These are phyloP conservation scores for Syngnathus rostellatus DNA, from an alignment of 2,797 vertebrate genomes.

Conservation along the genomic window DNA sequence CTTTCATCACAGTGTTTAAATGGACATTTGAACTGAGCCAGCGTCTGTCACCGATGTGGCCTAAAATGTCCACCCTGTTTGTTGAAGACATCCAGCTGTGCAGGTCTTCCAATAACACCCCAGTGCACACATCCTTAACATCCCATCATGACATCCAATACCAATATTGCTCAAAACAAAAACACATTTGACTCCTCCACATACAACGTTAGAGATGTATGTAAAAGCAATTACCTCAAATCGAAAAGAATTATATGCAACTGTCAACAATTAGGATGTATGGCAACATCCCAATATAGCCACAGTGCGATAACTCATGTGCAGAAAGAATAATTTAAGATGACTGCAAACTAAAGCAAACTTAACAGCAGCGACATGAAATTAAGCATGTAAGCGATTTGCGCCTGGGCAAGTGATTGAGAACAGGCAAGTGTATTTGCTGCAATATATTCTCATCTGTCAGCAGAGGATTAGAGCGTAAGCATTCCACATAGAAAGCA, in stretches of 20 bases:
- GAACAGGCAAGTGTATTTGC: slow-evolving; percentile 51
- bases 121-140: slow-evolving; percentile 37
- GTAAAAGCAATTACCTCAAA: neutral
- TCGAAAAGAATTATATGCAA: neutral
- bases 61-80: slow-evolving; percentile 38
- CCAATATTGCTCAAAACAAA: slow-evolving; percentile 61
- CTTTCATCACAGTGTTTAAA: slow-evolving; percentile 42
- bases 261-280: neutral
- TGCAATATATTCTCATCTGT: slow-evolving; percentile 74
- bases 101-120: slow-evolving; percentile 46
- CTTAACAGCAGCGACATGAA: slow-evolving; percentile 48
- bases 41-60: slow-evolving; percentile 40
- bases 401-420: slow-evolving; percentile 21
- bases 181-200: slow-evolving; percentile 40
- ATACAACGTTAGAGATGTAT: slow-evolving; percentile 17
- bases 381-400: slow-evolving; percentile 51
- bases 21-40: slow-evolving; percentile 45
- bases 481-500: slow-evolving; percentile 72
- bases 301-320: neutral
- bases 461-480: slow-evolving; percentile 73
- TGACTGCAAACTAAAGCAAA: slow-evolving; percentile 39
- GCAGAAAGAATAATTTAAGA: slow-evolving; percentile 40
- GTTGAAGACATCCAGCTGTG: slow-evolving; percentile 58
- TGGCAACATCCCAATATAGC: slow-evolving; percentile 10
- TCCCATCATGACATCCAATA: slow-evolving; percentile 54